Base-by-base conservation (phyloP, 2,113 vertebrate species). In the Hucho hucho region DNA sequence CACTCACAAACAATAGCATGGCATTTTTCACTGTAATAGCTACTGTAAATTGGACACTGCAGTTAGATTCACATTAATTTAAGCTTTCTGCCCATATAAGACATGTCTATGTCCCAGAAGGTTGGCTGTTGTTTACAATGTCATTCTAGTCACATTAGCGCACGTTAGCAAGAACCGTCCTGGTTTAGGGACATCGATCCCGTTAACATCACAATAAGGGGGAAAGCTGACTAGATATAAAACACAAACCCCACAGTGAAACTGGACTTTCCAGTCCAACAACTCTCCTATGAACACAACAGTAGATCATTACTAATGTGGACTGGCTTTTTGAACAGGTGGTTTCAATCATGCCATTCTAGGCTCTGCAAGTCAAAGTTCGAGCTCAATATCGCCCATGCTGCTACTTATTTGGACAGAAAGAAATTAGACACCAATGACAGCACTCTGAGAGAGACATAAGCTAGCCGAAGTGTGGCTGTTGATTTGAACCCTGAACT, bases 261-360 rank as follows among this genome's bases (percentile, higher is more conserved):
- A 66, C 46, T 1, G 24, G 49, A 75, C 64, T 77, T 87, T 88
- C 73, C 61, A 76, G 58, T 69, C 22, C 63, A 46, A 69, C 46
- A 14, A 37, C 1, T 1, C 56, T 76, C 73, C 74, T 64, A 74
- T 70, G 49, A 74, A 63, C 64, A 81, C 81, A 85, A 73, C 24
- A 24, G 74, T 43, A 74, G 64, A 73, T 73, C 53, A 81, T 79
- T 84, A 43, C 75, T 71, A 28, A 75, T 76, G 37, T 61, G 72
- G 29, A 70, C 72, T 65, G 69, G 69, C 26, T 67, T 73, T 79
- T 85, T 83, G 53, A 78, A 79, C 80, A 87, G 75, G 74, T 86
- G 84, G 67, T 76, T 87, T 70, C 79, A 9, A 81, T 84, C 43
- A 81, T 72, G 28, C 37, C 79, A 74, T 32, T 71, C 76, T 77